phyloP scores from a whole-genome alignment of 30 jellyfish, hydroid and myxozoan genomes.

The Aurelia aurita region DNA sequence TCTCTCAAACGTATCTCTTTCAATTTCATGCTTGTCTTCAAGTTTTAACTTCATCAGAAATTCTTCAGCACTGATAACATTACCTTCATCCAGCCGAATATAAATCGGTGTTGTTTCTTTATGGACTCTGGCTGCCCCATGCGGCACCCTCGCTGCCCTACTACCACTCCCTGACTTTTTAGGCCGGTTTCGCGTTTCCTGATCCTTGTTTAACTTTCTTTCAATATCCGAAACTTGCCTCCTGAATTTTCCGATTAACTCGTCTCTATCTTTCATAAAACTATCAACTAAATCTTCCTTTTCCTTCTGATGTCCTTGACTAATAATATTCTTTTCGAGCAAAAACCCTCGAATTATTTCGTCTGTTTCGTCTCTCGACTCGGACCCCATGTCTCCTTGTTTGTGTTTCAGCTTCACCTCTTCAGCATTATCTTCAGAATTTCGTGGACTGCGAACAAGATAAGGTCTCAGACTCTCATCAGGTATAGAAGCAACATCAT shows the following conservation, averaged over 20 bases:
- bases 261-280: constrained; percentile 81
- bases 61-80: constrained; percentile 83
- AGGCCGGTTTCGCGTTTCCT: background rate
- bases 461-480: constrained; percentile 9
- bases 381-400: constrained; percentile 24
- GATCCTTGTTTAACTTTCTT: constrained; percentile 18
- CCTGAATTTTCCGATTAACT: constrained; percentile 67
- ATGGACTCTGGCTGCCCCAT: constrained; percentile 1
- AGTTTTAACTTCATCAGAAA: constrained; percentile 69
- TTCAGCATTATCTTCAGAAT: background rate
- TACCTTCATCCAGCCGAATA: constrained; percentile 62
- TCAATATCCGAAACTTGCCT: constrained; percentile 77
- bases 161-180: background rate
- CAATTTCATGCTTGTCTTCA: constrained; percentile 83
- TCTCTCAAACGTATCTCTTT: constrained; percentile 85
- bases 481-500: constrained; percentile 45
- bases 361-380: constrained; percentile 75
- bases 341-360: constrained; percentile 90
- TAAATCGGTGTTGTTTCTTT: constrained; percentile 32
- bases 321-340: constrained; percentile 78
- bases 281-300: constrained; percentile 69
- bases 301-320: constrained; percentile 90
- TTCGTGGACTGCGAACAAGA: constrained; percentile 13
- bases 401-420: background rate
- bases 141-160: background rate